A percentile compares a stretch with the other conserved stretches of the same genome.
These are phyloP conservation scores for Lepidocyrtoides sp. DNA, from an alignment of 2,888 invertebrate genomes.

Conservation along the genomic window DNA sequence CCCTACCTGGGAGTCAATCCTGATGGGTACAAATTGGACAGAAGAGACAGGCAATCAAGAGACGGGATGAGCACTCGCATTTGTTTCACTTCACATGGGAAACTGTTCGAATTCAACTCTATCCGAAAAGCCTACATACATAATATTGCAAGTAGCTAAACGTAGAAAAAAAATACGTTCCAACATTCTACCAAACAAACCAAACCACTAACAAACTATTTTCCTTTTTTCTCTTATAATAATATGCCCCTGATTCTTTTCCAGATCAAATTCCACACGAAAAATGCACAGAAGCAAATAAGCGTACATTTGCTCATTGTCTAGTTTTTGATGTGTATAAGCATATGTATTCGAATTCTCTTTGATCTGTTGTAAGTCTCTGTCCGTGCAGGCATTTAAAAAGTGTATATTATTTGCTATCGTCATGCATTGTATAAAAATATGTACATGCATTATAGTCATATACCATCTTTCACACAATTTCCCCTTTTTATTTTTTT, in stretches of 20 bases:
- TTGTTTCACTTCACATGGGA: constrained; percentile 84
- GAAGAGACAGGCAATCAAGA: constrained; percentile 78
- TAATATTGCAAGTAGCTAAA: background rate
- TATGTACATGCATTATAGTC: background rate
- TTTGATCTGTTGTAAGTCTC: background rate
- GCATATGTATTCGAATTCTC: background rate
- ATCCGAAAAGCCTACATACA: background rate
- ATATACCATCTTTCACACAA: background rate
- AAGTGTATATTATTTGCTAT: background rate
- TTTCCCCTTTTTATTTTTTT: background rate
- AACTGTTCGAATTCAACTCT: constrained; percentile 68
- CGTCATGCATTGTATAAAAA: background rate
- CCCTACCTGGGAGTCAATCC: constrained; percentile 70
- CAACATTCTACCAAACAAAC: background rate
- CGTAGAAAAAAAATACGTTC: background rate
- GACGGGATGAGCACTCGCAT: constrained; percentile 79
- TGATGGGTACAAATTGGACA: constrained; percentile 76
- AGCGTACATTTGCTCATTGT: background rate
- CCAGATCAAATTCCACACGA: constrained; percentile 52
- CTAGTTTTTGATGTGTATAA: background rate
- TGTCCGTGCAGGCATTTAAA: background rate
- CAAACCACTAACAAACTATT: constrained; percentile 32
- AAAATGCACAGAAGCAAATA: background rate
- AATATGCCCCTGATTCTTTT: constrained; percentile 50
- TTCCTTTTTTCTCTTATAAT: background rate